Evolutionary conservation across 2,113 vertebrate species (phyloP).

Genomic region (Plectropomus leopardus): DNA sequence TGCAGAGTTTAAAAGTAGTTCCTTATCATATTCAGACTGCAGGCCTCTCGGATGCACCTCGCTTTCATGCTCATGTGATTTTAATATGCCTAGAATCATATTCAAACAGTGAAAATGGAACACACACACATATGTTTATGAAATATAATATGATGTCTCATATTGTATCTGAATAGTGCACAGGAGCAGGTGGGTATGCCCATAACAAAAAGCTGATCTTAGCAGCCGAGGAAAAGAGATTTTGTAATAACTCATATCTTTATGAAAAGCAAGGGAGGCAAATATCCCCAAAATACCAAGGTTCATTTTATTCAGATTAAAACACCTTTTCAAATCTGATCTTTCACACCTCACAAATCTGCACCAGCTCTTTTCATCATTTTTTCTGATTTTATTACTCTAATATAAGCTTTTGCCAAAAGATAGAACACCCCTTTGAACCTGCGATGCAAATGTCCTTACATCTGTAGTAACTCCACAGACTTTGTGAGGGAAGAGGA

Average conservation of each 20-base stretch:
- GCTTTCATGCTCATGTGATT: background rate
- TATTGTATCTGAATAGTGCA: background rate
- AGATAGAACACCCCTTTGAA: background rate
- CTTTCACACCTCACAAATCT: conserved; percentile 11
- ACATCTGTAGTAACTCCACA: too few species aligned
- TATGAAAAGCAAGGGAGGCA: conserved; percentile 12
- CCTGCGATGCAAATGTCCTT: background rate
- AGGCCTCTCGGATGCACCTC: background rate
- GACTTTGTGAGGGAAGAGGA: too few species aligned
- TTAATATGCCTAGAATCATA: background rate
- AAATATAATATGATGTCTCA: background rate
- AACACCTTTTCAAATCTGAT: conserved; percentile 24
- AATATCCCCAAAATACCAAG: background rate
- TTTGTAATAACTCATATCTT: background rate
- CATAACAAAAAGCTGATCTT: background rate
- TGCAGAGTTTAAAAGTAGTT: background rate
- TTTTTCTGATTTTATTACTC: conserved; percentile 1
- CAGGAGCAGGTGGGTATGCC: background rate
- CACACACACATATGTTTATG: background rate
- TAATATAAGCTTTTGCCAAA: conserved; percentile 6
- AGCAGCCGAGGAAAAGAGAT: background rate
- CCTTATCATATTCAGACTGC: background rate
- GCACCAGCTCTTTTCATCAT: background rate
- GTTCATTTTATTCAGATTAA: background rate
- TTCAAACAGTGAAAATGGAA: background rate